These are phyloP conservation scores for Urosaurus nigricauda DNA, from an alignment of 2,797 vertebrate genomes.

Conservation along the genomic window DNA sequence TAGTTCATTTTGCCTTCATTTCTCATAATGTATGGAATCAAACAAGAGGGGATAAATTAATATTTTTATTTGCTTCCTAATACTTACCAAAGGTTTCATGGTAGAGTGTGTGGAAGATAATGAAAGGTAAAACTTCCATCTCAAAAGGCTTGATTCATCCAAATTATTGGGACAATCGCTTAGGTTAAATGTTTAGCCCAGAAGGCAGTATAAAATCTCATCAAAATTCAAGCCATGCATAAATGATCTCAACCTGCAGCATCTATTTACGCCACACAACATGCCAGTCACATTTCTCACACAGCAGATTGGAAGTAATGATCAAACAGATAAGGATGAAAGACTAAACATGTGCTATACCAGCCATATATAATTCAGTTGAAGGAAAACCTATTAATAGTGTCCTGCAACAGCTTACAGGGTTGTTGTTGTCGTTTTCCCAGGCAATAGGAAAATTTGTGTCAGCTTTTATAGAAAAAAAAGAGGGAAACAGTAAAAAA, in stretches of 20 bases:
- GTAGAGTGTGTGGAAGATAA: slow-evolving; percentile 74
- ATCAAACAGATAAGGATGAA: slow-evolving; percentile 74
- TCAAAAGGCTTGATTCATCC: slow-evolving; percentile 74
- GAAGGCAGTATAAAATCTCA: slow-evolving; percentile 76
- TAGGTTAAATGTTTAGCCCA: slow-evolving; percentile 79
- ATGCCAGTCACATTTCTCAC: slow-evolving; percentile 71
- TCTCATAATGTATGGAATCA: slow-evolving; percentile 56
- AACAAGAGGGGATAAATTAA: slow-evolving; percentile 26
- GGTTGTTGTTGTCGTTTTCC: slow-evolving; percentile 30
- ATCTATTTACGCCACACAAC: slow-evolving; percentile 76
- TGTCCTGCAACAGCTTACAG: slow-evolving; percentile 39
- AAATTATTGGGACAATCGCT: slow-evolving; percentile 76
- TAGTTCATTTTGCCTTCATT: slow-evolving; percentile 49
- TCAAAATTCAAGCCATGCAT: slow-evolving; percentile 77
- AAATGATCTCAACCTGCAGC: slow-evolving; percentile 74
- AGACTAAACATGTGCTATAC: slow-evolving; percentile 64
- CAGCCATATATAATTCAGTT: slow-evolving; percentile 73
- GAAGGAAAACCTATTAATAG: slow-evolving; percentile 60
- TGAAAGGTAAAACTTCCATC: slow-evolving; percentile 76
- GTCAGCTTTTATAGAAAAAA: slow-evolving; percentile 20
- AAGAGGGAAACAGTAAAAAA: slow-evolving; percentile 35
- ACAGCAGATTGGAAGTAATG: slow-evolving; percentile 70
- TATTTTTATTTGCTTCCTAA: slow-evolving; percentile 63
- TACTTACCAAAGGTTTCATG: slow-evolving; percentile 66
- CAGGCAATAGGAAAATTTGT: slow-evolving; percentile 53